Base-by-base conservation (phyloP, 2,888 invertebrate species). In the Perizoma affinitatum region DNA sequence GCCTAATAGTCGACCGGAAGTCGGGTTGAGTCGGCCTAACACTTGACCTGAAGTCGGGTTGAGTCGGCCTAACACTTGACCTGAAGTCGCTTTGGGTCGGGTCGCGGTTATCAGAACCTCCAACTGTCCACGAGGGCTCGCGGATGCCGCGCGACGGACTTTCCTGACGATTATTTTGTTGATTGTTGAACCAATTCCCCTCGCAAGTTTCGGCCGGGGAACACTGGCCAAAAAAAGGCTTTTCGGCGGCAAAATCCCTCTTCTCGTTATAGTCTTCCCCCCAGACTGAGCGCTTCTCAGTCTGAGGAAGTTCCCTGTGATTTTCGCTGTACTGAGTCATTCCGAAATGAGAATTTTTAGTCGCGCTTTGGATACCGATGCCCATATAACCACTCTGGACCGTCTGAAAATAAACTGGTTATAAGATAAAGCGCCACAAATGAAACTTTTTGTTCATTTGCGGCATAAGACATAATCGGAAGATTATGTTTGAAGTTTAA, bases 391-490 rank as follows among this genome's bases (percentile, higher is more conserved):
- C 40, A 53, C 49, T 63, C 66, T 61, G 66, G 57, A 64, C 54
- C 52, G 53, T 62, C 68, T 68, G 68, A 46, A 63, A 68, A 54
- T 43, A 66, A 64, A 63, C 49, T 49, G 3, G 11, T 7, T 57
- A 60, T 63, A 44, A 62, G 43, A 62, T 48, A 62, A 8, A 41
- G 35, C 42, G 47, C 48, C 59, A 50, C 44, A 9, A 43, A 48
- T 50, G 41, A 53, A 41, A 9, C 2, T 1, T 22, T 22, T 22
- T 3, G 1, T 22, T 22, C 22, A 22, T 22, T 22, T 22, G 22
- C 22, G 22, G 22, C 22, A 22, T 22, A 22, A 22, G 22, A 22
- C 22, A 22, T 22, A 22, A 22, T 22, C 22, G 22, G 22, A 22
- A 22, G 22, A n/a, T n/a, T n/a, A n/a, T 22, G 22, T 22, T 22